Percentiles rank a stretch among this genome's conserved stretches.
phyloP scores from a whole-genome alignment of 1,140 invertebrate genomes.

The Pseudomyrmex flavicornis region DNA sequence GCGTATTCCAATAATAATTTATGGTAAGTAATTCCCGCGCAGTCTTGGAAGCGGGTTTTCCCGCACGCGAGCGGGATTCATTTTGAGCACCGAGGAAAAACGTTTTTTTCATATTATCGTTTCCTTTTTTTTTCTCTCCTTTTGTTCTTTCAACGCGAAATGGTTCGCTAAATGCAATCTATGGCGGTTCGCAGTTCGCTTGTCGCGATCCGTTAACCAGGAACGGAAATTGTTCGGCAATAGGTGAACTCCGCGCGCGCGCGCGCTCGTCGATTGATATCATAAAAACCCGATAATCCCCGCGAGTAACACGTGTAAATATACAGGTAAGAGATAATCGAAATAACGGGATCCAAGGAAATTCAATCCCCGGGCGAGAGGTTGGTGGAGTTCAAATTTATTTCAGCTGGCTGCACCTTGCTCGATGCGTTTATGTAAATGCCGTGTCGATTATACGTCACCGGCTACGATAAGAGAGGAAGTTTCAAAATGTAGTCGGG shows the following conservation, averaged over 20 bases:
- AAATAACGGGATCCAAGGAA: conserved; percentile 34
- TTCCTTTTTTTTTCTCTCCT: neutral
- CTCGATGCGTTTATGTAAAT: conserved; percentile 68
- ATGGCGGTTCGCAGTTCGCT: conserved; percentile 32
- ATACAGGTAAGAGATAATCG: conserved; percentile 42
- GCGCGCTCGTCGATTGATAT: neutral
- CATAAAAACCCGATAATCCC: conserved; percentile 8
- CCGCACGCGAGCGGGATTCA: conserved; percentile 25
- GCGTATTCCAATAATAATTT: conserved; percentile 54
- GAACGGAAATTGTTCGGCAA: conserved; percentile 34
- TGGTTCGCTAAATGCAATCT: conserved; percentile 50
- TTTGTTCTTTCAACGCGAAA: conserved; percentile 39
- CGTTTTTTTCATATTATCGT: conserved; percentile 28
- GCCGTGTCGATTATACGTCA: conserved; percentile 59
- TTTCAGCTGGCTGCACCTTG: conserved; percentile 51
- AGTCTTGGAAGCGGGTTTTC: conserved; percentile 43
- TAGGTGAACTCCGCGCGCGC: neutral
- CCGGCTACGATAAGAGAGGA: conserved; percentile 43
- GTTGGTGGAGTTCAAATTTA: conserved; percentile 49
- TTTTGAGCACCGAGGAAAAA: conserved; percentile 30
- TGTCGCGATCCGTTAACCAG: conserved; percentile 33
- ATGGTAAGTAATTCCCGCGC: conserved; percentile 56
- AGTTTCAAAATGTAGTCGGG: conserved; percentile 49
- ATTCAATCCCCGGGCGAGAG: conserved; percentile 24
- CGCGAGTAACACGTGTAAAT: neutral